Percentiles rank a stretch among this genome's conserved stretches.
phyloP scores from a whole-genome alignment of 2,113 vertebrate genomes.

The Coptodon rendalli region DNA sequence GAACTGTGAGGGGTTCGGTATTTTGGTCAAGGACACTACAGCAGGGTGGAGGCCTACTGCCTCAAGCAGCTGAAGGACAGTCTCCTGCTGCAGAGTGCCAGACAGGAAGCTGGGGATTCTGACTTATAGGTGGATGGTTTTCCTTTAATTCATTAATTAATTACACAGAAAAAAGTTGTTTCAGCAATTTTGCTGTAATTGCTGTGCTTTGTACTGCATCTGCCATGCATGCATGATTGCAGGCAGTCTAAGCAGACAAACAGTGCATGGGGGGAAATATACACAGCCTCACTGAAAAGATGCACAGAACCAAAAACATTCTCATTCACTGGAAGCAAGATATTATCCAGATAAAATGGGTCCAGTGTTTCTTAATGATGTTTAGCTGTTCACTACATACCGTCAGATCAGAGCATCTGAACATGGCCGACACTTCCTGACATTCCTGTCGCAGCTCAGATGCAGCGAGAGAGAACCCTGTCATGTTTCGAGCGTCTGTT shows the following conservation, averaged over 20 bases:
- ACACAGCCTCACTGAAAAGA: neutral
- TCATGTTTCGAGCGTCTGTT: neutral
- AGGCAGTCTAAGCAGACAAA: neutral
- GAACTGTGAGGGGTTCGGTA: neutral
- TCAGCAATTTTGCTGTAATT: neutral
- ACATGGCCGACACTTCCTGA: neutral
- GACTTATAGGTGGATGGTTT: neutral
- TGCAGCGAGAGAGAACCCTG: neutral
- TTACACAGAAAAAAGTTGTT: neutral
- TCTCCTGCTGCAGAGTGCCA: neutral
- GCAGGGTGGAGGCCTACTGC: neutral
- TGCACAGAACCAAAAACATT: neutral
- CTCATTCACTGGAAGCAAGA: neutral
- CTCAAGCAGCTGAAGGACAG: neutral
- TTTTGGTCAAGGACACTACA: neutral
- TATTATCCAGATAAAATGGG: fast-evolving
- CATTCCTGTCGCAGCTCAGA: constrained; percentile 29
- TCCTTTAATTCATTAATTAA: neutral
- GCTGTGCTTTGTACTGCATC: neutral
- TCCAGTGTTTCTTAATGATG: neutral
- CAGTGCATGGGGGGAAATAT: neutral
- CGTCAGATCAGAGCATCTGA: constrained; percentile 4
- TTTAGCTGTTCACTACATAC: too few species aligned
- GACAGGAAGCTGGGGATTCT: neutral
- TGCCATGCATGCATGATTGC: fast-evolving